Conservation (phyloP, 2,113 vertebrate genomes). For the Callocephalon fimbriatum region DNA sequence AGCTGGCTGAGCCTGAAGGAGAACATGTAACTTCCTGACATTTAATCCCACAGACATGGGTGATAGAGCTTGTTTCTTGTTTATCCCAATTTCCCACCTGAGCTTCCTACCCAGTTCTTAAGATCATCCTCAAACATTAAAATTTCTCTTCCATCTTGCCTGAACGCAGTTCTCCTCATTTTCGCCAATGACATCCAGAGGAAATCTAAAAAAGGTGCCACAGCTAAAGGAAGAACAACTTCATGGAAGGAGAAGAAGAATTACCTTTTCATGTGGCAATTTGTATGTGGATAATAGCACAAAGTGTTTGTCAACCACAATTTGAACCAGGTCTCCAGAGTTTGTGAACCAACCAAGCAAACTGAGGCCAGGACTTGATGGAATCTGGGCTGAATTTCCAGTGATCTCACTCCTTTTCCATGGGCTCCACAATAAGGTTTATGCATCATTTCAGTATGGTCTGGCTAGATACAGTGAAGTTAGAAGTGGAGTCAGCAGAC, state of each 20-base stretch:
- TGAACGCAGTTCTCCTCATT: accelerated
- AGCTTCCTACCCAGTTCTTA: background rate
- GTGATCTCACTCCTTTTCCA: background rate
- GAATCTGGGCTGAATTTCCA: background rate
- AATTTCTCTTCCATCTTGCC: background rate
- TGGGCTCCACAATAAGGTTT: background rate
- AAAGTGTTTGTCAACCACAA: background rate
- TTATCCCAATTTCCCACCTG: background rate
- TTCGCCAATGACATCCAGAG: background rate
- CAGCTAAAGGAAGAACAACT: background rate
- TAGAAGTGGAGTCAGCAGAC: background rate
- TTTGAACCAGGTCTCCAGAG: background rate
- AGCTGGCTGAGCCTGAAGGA: background rate
- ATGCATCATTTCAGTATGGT: background rate
- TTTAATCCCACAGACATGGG: background rate
- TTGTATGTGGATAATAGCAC: background rate
- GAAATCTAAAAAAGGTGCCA: background rate
- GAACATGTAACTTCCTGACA: background rate
- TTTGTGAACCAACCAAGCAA: background rate
- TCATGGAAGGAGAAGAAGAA: background rate
- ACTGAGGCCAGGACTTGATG: background rate
- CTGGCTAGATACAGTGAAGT: background rate
- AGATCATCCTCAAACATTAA: background rate
- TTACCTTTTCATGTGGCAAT: background rate
- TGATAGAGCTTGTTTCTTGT: background rate